Evolutionary conservation across 2,888 invertebrate species (phyloP).

Genomic region (Cryptosula pallasiana): DNA sequence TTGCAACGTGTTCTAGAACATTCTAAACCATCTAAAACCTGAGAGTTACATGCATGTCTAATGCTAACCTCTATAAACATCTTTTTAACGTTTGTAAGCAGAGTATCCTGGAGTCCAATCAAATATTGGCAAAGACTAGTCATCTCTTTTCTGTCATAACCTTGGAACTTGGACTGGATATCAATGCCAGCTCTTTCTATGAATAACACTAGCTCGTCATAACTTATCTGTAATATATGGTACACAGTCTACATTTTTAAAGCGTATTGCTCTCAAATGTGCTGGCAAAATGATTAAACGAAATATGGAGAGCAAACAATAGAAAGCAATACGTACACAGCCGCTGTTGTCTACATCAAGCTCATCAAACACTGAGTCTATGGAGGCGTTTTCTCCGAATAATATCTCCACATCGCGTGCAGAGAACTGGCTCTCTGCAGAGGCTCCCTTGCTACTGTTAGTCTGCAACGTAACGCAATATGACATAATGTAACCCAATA

Average conservation of each 20-base stretch:
- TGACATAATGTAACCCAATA: too few relatives aligned
- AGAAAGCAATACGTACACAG: not conserved
- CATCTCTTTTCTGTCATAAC: conserved; percentile 39
- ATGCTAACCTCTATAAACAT: conserved; percentile 28
- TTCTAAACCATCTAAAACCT: too few relatives aligned
- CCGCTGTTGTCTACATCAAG: conserved; percentile 22
- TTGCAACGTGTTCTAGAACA: too few relatives aligned
- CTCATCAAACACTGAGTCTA: conserved; percentile 9
- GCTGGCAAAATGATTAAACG: too few relatives aligned
- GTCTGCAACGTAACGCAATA: too few relatives aligned
- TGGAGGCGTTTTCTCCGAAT: conserved; percentile 15
- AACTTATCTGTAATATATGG: conserved; percentile 18
- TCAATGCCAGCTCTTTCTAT: conserved; percentile 17
- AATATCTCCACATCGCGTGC: not conserved
- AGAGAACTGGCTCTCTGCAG: not conserved
- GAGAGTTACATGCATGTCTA: too few relatives aligned
- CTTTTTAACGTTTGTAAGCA: conserved; percentile 40
- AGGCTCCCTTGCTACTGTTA: too few relatives aligned
- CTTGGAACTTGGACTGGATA: conserved; percentile 33
- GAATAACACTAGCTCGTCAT: conserved; percentile 12
- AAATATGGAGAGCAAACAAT: too few relatives aligned
- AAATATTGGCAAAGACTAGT: conserved; percentile 37
- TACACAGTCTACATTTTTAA: not conserved
- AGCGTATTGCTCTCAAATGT: not conserved
- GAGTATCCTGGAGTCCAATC: conserved; percentile 37